A percentile compares a stretch with the other conserved stretches of the same genome.
Evolutionary conservation across 2,113 vertebrate genomes (phyloP).

Genomic region (Peromyscus maniculatus): DNA sequence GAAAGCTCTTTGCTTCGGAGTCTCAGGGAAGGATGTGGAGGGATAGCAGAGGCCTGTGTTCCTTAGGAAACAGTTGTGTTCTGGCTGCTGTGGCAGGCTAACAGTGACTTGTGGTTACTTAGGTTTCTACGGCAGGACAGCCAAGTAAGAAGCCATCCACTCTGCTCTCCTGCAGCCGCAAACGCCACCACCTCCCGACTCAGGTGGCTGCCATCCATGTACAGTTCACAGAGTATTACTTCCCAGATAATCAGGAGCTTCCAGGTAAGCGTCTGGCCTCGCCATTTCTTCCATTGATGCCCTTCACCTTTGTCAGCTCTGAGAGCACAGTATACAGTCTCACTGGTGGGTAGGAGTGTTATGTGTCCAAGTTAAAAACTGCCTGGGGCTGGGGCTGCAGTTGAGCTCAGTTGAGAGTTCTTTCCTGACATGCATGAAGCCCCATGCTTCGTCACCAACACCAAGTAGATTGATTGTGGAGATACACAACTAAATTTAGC

Average conservation of each 20-base stretch:
- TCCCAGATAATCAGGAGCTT: slow-evolving; percentile 93
- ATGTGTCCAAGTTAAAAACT: not conserved
- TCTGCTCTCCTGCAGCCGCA: slow-evolving; percentile 95
- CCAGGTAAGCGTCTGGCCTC: slow-evolving; percentile 88
- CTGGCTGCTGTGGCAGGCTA: not conserved
- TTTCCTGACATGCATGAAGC: not conserved
- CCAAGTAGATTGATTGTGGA: not conserved
- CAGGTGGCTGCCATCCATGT: slow-evolving; percentile 94
- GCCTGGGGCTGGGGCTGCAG: not conserved
- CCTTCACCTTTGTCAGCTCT: not conserved
- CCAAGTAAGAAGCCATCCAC: slow-evolving; percentile 95
- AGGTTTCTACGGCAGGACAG: slow-evolving; percentile 97
- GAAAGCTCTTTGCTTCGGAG: not conserved
- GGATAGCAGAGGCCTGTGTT: not conserved
- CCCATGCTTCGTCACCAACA: not conserved
- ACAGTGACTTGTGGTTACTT: slow-evolving; percentile 34
- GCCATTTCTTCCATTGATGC: not conserved
- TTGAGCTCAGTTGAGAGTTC: not conserved
- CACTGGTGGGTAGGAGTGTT: not conserved
- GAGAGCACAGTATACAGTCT: not conserved
- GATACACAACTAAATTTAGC: too few species aligned
- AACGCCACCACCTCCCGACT: slow-evolving; percentile 89
- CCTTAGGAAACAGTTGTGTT: slow-evolving; percentile 2
- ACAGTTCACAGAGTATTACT: slow-evolving; percentile 98
- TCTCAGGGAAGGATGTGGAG: not conserved